A percentile compares a stretch with the other conserved stretches of the same genome.
phyloP scores from a whole-genome alignment of 2,797 vertebrate species.

The Melanotaenia nigrans region DNA sequence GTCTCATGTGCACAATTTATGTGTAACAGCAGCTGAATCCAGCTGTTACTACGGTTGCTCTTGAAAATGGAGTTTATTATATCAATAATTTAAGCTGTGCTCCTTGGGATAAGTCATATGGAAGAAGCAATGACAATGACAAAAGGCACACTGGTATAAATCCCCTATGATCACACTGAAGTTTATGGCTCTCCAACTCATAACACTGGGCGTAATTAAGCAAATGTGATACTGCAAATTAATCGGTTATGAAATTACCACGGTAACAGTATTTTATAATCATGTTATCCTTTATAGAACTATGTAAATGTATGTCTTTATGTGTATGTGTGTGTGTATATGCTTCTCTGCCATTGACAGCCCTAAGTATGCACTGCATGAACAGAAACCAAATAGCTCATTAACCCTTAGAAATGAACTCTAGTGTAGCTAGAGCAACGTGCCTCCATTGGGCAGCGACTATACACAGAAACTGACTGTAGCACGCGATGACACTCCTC shows the following conservation, averaged over 20 bases:
- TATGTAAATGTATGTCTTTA: conserved; percentile 48
- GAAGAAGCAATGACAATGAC: conserved; percentile 34
- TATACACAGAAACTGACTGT: background rate
- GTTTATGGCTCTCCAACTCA: conserved; percentile 72
- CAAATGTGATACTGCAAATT: conserved; percentile 73
- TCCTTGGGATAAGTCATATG: conserved; percentile 24
- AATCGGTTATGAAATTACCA: conserved; percentile 74
- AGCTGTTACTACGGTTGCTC: conserved; percentile 15
- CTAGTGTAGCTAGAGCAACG: conserved; percentile 15
- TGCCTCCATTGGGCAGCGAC: background rate
- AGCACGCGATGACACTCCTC: background rate
- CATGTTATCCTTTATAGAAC: conserved; percentile 66
- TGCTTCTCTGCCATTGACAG: conserved; percentile 18
- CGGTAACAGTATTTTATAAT: conserved; percentile 58
- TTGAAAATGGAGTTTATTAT: conserved; percentile 41
- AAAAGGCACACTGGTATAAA: conserved; percentile 48
- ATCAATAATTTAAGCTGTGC: conserved; percentile 27
- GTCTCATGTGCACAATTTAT: conserved; percentile 19
- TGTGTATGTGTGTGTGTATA: conserved; percentile 23
- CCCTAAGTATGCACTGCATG: conserved; percentile 33
- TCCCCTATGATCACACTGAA: conserved; percentile 53
- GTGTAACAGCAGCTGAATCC: conserved; percentile 9
- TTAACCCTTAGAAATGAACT: conserved; percentile 54
- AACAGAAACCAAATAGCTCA: conserved; percentile 45
- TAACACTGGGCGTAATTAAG: conserved; percentile 72